These are phyloP conservation scores for Hyles vespertilio DNA, from an alignment of 1,140 invertebrate genomes.

Conservation along the genomic window DNA sequence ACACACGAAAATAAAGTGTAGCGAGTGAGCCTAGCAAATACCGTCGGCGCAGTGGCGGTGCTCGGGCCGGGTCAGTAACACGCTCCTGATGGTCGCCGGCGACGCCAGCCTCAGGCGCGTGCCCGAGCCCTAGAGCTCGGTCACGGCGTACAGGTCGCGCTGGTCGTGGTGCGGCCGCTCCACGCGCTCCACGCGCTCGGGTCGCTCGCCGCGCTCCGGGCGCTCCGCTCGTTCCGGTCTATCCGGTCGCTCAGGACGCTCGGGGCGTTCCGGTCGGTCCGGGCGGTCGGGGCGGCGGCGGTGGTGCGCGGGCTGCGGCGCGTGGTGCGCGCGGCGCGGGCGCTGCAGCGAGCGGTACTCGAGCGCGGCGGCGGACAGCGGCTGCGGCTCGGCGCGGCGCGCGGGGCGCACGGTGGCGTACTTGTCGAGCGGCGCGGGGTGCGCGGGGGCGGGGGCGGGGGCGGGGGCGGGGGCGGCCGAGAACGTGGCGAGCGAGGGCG, in stretches of 20 bases:
- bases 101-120: background rate
- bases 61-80: too few species aligned
- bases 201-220: constrained; percentile 26
- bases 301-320: constrained; percentile 28
- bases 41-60: too few species aligned
- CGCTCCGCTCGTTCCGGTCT: too few species aligned
- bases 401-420: constrained; percentile 62
- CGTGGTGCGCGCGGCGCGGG: constrained; percentile 43
- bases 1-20: too few species aligned
- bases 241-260: too few species aligned
- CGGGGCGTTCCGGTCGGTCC: too few species aligned
- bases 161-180: constrained; percentile 35
- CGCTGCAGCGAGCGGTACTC: constrained; percentile 65
- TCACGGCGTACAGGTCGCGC: constrained; percentile 64
- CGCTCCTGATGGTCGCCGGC: too few species aligned
- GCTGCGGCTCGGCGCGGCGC: constrained; percentile 58
- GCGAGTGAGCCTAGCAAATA: too few species aligned
- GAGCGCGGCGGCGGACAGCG: constrained; percentile 56
- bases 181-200: constrained; percentile 29
- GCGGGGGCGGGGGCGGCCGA: constrained; percentile 30
- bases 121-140: constrained; percentile 47
- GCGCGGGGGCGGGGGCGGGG: constrained; percentile 19
- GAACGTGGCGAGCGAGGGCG: constrained; percentile 51
- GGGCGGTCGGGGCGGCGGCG: constrained; percentile 23
- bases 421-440: constrained; percentile 45